A percentile compares a stretch with the other conserved stretches of the same genome.
These are phyloP conservation scores for Leptocoma aspasia DNA, from an alignment of 2,113 vertebrate species.

Conservation along the genomic window DNA sequence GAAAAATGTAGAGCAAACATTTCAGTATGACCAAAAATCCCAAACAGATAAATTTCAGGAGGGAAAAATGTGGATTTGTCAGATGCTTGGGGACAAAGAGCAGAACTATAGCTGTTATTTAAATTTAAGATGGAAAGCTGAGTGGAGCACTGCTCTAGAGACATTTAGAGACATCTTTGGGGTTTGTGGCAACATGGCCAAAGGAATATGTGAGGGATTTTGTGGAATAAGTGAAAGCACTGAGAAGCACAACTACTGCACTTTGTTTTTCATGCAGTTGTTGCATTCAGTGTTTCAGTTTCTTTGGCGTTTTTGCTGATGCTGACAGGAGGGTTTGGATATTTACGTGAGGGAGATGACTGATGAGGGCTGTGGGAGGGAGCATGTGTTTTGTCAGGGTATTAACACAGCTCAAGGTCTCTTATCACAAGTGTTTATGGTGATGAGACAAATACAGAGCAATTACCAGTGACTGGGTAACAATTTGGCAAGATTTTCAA, in stretches of 20 bases:
- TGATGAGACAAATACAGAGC: slow-evolving; percentile 25
- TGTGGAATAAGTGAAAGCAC: neutral
- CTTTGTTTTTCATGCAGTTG: neutral
- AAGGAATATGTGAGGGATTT: neutral
- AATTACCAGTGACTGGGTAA: slow-evolving; percentile 4
- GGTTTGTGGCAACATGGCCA: neutral
- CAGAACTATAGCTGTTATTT: neutral
- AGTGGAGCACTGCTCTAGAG: neutral
- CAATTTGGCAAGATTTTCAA: slow-evolving; percentile 19
- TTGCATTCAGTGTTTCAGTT: neutral
- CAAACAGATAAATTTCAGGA: neutral
- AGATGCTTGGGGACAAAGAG: neutral
- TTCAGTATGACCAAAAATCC: neutral
- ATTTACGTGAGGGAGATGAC: neutral
- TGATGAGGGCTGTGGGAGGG: neutral
- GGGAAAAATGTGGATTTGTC: neutral
- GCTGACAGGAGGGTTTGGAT: neutral
- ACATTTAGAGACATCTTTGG: neutral
- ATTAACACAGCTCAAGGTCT: neutral
- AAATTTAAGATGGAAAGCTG: neutral
- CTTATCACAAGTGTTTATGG: slow-evolving; percentile 31
- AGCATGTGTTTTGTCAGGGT: neutral
- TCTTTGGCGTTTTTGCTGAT: neutral
- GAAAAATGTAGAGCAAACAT: neutral
- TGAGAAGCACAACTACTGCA: neutral